Percentiles rank a stretch among this genome's conserved stretches.
Conservation (phyloP, 2,888 invertebrate species). For the Melipona beecheii region DNA sequence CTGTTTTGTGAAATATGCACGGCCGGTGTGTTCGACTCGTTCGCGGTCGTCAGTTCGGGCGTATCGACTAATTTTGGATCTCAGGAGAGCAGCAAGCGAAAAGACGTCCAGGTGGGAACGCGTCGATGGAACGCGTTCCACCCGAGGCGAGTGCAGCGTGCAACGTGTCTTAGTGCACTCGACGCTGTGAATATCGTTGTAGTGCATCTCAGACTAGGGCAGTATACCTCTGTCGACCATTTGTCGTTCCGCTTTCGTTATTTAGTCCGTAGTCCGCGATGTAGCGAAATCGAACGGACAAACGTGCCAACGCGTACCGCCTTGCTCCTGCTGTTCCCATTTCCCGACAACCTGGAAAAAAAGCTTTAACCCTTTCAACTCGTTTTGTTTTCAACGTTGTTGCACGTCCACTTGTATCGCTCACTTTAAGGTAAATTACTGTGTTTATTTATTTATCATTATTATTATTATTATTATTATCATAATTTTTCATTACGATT, state of each 20-base stretch:
- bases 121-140: slow-evolving; percentile 41
- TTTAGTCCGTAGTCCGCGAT: not conserved
- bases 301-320: too few relatives aligned
- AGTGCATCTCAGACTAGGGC: slow-evolving; percentile 66
- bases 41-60: slow-evolving; percentile 70
- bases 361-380: too few relatives aligned
- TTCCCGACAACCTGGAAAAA: not conserved
- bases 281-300: not conserved
- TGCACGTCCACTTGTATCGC: too few relatives aligned
- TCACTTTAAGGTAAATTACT: too few relatives aligned
- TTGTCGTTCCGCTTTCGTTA: slow-evolving; percentile 31
- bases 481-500: too few relatives aligned
- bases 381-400: too few relatives aligned
- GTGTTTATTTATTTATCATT: too few relatives aligned
- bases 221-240: slow-evolving; percentile 50
- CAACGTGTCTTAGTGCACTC: slow-evolving; percentile 57
- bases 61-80: slow-evolving; percentile 75
- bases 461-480: too few relatives aligned
- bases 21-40: not conserved
- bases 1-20: not conserved
- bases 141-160: slow-evolving; percentile 58
- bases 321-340: not conserved
- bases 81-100: slow-evolving; percentile 75
- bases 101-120: slow-evolving; percentile 47
- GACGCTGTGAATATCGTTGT: slow-evolving; percentile 62